Evolutionary conservation across 2,888 invertebrate species (phyloP).

Genomic region (Nemotelus pantherinus): DNA sequence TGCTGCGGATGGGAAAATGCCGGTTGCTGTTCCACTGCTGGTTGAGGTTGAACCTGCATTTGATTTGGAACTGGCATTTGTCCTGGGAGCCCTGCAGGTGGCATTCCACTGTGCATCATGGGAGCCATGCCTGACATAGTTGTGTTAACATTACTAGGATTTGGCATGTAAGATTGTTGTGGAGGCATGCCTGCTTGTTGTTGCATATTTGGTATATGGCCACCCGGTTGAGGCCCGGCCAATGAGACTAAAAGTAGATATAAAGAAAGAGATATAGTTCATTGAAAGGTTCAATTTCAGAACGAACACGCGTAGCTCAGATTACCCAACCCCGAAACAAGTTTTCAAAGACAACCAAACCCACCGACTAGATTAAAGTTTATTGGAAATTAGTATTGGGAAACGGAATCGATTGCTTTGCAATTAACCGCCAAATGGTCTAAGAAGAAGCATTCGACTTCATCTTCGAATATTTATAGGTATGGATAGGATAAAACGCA

Average conservation of each 20-base stretch:
- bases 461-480: too few species aligned
- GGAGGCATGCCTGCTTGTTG: conserved; percentile 37
- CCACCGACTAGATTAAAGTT: too few species aligned
- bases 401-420: too few species aligned
- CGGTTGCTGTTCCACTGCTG: conserved; percentile 11
- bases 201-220: conserved; percentile 48
- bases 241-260: conserved; percentile 35
- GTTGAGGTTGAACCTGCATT: conserved; percentile 22
- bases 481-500: too few species aligned
- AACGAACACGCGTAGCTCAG: too few species aligned
- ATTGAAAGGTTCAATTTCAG: background rate
- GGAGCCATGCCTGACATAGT: conserved; percentile 29
- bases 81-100: conserved; percentile 8
- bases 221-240: conserved; percentile 32
- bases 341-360: too few species aligned
- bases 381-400: too few species aligned
- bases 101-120: conserved; percentile 21
- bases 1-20: conserved; percentile 1
- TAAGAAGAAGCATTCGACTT: too few species aligned
- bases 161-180: conserved; percentile 18
- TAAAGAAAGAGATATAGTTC: background rate
- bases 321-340: too few species aligned
- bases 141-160: conserved; percentile 7
- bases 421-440: too few species aligned
- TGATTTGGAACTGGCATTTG: conserved; percentile 43